phyloP scores from a whole-genome alignment of 2,113 vertebrate genomes.

The Sinosuthora webbiana region DNA sequence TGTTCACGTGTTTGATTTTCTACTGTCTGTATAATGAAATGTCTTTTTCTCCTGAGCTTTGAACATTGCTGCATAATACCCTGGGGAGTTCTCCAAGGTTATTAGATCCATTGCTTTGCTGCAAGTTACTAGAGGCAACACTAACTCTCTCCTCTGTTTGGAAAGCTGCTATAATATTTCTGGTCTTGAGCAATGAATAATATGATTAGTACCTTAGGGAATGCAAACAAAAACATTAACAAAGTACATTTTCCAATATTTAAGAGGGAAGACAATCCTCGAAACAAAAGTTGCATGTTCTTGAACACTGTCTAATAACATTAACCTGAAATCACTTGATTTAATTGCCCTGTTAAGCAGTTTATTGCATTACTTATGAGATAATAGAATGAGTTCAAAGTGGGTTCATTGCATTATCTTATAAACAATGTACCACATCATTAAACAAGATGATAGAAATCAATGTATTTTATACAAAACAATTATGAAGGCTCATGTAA shows the following conservation, averaged over 20 bases:
- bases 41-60: not conserved
- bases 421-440: constrained; percentile 53
- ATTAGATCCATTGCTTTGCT: constrained; percentile 58
- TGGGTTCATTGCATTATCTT: constrained; percentile 52
- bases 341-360: constrained; percentile 57
- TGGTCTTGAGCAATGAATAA: constrained; percentile 43
- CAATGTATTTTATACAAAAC: constrained; percentile 51
- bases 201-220: constrained; percentile 47
- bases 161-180: constrained; percentile 50
- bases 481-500: constrained; percentile 38
- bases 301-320: constrained; percentile 37
- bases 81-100: constrained; percentile 42
- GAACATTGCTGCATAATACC: constrained; percentile 15
- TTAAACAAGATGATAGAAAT: constrained; percentile 66
- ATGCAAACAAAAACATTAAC: constrained; percentile 50
- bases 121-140: constrained; percentile 27
- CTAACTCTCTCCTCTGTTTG: not conserved
- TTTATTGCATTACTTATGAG: constrained; percentile 53
- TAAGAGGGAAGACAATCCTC: constrained; percentile 23
- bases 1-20: constrained; percentile 50
- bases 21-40: constrained; percentile 31
- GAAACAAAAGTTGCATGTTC: constrained; percentile 21
- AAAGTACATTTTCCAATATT: constrained; percentile 53
- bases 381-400: constrained; percentile 55
- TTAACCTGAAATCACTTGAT: constrained; percentile 54